These are phyloP conservation scores for Mactromeris polynyma DNA, from an alignment of 2,888 invertebrate genomes.

Conservation along the genomic window DNA sequence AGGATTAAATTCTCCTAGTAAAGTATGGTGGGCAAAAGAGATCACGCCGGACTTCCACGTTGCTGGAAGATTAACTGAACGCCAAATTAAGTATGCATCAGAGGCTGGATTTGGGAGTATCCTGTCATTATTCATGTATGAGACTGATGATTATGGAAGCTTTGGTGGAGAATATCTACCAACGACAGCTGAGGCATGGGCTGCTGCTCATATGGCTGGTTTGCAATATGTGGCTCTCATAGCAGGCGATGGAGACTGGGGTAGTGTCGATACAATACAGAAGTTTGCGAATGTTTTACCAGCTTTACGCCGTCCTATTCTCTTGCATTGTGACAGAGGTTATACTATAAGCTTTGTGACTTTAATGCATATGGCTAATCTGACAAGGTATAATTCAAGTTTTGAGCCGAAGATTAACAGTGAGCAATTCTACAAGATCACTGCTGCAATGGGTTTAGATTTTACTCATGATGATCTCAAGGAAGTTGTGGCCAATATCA, in stretches of 20 bases:
- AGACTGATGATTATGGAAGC: conserved; percentile 62
- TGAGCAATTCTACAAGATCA: conserved; percentile 76
- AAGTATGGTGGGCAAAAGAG: conserved; percentile 84
- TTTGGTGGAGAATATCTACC: conserved; percentile 80
- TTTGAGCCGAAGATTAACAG: conserved; percentile 76
- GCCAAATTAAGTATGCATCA: conserved; percentile 83
- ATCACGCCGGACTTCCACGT: conserved; percentile 80
- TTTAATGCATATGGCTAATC: conserved; percentile 78
- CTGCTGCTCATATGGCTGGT: conserved; percentile 70
- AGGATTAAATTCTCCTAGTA: conserved; percentile 74
- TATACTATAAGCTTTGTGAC: conserved; percentile 78
- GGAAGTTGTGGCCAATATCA: conserved; percentile 75
- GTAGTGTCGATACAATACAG: conserved; percentile 75
- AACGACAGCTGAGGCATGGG: conserved; percentile 72
- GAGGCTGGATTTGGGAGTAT: conserved; percentile 83
- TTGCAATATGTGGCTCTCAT: conserved; percentile 76
- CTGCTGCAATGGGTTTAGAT: conserved; percentile 79
- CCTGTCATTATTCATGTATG: conserved; percentile 76
- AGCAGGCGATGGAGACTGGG: conserved; percentile 77
- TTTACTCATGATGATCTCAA: conserved; percentile 75
- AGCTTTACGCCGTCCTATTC: conserved; percentile 67
- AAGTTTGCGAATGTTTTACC: conserved; percentile 70
- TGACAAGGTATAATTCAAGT: conserved; percentile 71
- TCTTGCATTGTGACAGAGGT: conserved; percentile 76
- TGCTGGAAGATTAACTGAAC: conserved; percentile 79